A percentile compares a stretch with the other conserved stretches of the same genome.
These are phyloP conservation scores for Danaus chrysippus DNA, from an alignment of 2,888 invertebrate genomes.

Conservation along the genomic window DNA sequence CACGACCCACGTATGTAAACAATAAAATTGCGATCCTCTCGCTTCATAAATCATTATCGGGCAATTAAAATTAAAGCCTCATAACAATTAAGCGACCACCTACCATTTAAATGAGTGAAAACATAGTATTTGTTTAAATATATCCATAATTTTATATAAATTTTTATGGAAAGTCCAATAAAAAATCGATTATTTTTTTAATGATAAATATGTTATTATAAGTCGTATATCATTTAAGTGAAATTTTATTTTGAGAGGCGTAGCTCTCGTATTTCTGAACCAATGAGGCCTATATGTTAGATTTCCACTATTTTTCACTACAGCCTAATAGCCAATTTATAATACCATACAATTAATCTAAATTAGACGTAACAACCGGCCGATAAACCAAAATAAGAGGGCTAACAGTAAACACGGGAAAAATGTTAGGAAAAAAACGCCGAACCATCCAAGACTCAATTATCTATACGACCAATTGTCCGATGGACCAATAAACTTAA, in stretches of 20 bases:
- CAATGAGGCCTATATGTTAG: conserved; percentile 4
- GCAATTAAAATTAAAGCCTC: conserved; percentile 66
- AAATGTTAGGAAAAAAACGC: conserved; percentile 49
- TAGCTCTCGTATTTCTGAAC: not conserved
- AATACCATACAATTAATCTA: conserved; percentile 22
- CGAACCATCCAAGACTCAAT: conserved; percentile 65
- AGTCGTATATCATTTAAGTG: no score
- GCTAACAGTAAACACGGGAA: conserved; percentile 58
- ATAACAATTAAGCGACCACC: conserved; percentile 69
- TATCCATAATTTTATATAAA: no score
- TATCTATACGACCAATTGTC: conserved; percentile 77
- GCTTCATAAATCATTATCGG: conserved; percentile 63
- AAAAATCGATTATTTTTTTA: no score
- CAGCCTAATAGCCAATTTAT: conserved; percentile 12
- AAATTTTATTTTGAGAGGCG: not conserved
- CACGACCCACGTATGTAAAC: conserved; percentile 47
- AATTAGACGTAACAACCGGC: conserved; percentile 19
- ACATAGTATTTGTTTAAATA: no score
- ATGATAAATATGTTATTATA: not conserved
- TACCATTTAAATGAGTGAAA: conserved; percentile 36
- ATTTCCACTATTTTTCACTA: conserved; percentile 11
- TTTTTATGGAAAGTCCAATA: no score
- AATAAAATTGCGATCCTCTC: conserved; percentile 65
- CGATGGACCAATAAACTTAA: conserved; percentile 72
- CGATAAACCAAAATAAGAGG: conserved; percentile 41